These are phyloP conservation scores for Tribolium castaneum DNA, from an alignment of 1,140 invertebrate genomes.

Conservation along the genomic window DNA sequence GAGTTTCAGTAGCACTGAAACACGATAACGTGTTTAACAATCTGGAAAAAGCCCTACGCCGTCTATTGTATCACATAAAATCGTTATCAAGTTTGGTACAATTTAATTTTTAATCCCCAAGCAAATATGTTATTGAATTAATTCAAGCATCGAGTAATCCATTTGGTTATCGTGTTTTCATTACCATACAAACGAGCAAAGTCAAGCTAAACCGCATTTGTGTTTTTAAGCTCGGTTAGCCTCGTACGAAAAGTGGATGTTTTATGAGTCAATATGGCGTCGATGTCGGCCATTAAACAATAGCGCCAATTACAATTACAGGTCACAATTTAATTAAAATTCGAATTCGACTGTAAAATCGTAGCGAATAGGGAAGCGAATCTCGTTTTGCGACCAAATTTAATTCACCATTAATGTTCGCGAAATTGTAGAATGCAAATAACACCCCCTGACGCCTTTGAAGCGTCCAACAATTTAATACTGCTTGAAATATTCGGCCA, in stretches of 20 bases:
- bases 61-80: neutral
- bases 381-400: conserved; percentile 48
- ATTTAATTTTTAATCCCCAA: neutral
- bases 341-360: conserved; percentile 47
- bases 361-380: conserved; percentile 44
- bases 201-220: neutral
- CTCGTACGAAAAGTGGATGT: conserved; percentile 1
- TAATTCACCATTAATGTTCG: conserved; percentile 48
- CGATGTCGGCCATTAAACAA: conserved; percentile 41
- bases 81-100: neutral
- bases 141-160: neutral
- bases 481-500: conserved; percentile 25
- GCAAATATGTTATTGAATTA: conserved; percentile 16
- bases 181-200: conserved; percentile 18
- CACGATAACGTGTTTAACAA: conserved; percentile 19
- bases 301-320: conserved; percentile 49
- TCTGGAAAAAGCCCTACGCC: conserved; percentile 5
- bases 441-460: conserved; percentile 27
- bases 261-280: conserved; percentile 45
- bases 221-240: neutral
- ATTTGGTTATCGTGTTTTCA: conserved; percentile 8
- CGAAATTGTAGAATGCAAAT: conserved; percentile 48
- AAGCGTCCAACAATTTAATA: conserved; percentile 22
- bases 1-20: neutral
- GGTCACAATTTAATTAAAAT: conserved; percentile 50